Percentiles rank a stretch among this genome's conserved stretches.
phyloP scores from a whole-genome alignment of 1,140 invertebrate genomes.

The Drosophila jambulina region DNA sequence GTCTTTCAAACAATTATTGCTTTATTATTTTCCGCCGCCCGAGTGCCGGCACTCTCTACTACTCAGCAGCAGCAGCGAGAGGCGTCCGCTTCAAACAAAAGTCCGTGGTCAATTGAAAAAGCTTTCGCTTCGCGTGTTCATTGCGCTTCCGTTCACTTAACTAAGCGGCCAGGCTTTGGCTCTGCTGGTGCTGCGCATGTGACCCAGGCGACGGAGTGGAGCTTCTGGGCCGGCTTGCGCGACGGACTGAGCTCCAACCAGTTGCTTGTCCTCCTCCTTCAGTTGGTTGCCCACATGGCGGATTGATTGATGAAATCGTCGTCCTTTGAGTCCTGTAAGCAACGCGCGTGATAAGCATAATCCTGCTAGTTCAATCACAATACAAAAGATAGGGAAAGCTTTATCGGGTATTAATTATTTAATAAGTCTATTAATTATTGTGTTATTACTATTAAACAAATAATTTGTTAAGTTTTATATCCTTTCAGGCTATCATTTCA shows the following conservation, averaged over 20 bases:
- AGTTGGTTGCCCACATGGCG: neutral
- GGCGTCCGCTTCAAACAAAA: slow-evolving; percentile 41
- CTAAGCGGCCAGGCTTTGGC: slow-evolving; percentile 1
- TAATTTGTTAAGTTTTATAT: too few species aligned
- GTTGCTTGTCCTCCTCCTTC: neutral
- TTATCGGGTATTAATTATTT: neutral
- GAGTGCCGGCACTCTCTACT: slow-evolving; percentile 27
- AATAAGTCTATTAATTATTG: too few species aligned
- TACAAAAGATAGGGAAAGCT: neutral
- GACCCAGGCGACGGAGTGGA: slow-evolving; percentile 8
- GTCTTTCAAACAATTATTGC: slow-evolving; percentile 10
- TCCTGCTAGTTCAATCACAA: neutral
- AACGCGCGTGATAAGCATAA: neutral
- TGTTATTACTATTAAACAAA: too few species aligned
- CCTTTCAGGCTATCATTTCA: too few species aligned
- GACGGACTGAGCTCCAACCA: neutral
- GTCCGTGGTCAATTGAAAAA: slow-evolving; percentile 46
- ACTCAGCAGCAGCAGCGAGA: slow-evolving; percentile 1
- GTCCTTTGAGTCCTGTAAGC: neutral
- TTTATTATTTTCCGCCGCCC: slow-evolving; percentile 22
- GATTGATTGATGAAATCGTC: neutral
- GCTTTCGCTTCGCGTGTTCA: slow-evolving; percentile 27
- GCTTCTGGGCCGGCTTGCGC: slow-evolving; percentile 1
- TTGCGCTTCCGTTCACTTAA: slow-evolving; percentile 19
- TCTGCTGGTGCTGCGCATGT: slow-evolving; percentile 2